A percentile compares a stretch with the other conserved stretches of the same genome.
Evolutionary conservation across 2,797 vertebrate species (phyloP).

Genomic region (Myiotriccus ornatus): DNA sequence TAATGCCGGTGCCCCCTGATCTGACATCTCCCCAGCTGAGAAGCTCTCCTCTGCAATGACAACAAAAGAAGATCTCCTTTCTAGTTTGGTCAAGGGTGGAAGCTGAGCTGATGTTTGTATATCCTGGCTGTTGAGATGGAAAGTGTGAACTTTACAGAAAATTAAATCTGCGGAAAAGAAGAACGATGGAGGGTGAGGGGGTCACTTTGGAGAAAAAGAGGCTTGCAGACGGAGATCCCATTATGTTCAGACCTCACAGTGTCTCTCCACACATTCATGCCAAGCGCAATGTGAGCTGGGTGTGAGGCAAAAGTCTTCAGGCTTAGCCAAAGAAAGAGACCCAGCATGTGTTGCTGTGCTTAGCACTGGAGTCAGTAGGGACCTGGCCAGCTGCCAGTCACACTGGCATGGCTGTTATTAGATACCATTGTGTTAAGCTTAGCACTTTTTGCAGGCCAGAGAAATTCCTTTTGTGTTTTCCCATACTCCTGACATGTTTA

Average conservation of each 20-base stretch:
- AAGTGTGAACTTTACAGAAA: slow-evolving; percentile 78
- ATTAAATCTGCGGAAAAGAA: slow-evolving; percentile 60
- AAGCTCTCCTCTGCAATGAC: background rate
- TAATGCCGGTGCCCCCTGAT: background rate
- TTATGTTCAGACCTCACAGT: slow-evolving; percentile 73
- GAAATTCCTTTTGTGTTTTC: slow-evolving; percentile 58
- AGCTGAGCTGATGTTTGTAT: slow-evolving; percentile 70
- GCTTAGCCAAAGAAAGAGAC: slow-evolving; percentile 52
- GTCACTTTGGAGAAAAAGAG: slow-evolving; percentile 60
- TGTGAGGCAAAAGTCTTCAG: slow-evolving; percentile 43
- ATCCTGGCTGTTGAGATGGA: slow-evolving; percentile 73
- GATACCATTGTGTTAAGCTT: slow-evolving; percentile 57
- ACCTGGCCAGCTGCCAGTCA: slow-evolving; percentile 41
- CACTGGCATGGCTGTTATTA: slow-evolving; percentile 55
- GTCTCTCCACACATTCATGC: slow-evolving; percentile 60
- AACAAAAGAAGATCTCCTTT: slow-evolving; percentile 37
- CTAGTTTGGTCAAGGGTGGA: slow-evolving; percentile 63
- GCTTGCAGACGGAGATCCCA: slow-evolving; percentile 79
- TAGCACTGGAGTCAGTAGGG: slow-evolving; percentile 1
- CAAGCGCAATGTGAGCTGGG: slow-evolving; percentile 54
- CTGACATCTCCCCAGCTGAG: background rate
- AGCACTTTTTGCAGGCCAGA: slow-evolving; percentile 50
- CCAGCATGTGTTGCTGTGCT: slow-evolving; percentile 50
- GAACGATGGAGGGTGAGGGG: slow-evolving; percentile 7
- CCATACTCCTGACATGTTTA: slow-evolving; percentile 11